Percentiles rank a stretch among this genome's conserved stretches.
Conservation (phyloP, 1,140 invertebrate species). For the Neodiprion pinetum region DNA sequence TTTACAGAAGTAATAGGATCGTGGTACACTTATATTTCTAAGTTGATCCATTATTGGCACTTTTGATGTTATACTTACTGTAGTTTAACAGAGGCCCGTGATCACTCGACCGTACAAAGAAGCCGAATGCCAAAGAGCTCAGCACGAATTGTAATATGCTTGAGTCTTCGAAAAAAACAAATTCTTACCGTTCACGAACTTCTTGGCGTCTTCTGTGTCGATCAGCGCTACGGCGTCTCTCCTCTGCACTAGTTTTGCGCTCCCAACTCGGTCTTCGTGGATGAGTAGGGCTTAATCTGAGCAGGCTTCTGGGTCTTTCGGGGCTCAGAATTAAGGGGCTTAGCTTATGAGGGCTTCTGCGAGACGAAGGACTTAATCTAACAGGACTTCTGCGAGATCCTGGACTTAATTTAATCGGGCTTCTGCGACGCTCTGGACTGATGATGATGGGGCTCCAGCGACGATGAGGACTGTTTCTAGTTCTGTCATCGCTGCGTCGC, state of each 20-base stretch:
- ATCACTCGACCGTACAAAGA: too few species aligned
- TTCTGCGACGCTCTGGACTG: slow-evolving; percentile 20
- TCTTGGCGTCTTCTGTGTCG: slow-evolving; percentile 46
- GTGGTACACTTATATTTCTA: too few species aligned
- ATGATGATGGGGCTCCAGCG: slow-evolving; percentile 30
- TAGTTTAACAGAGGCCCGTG: background rate
- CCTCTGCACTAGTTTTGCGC: slow-evolving; percentile 43
- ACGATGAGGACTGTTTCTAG: slow-evolving; percentile 41
- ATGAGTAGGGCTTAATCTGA: slow-evolving; percentile 32
- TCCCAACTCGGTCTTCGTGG: slow-evolving; percentile 44
- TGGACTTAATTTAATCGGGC: slow-evolving; percentile 27
- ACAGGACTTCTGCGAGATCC: slow-evolving; percentile 29
- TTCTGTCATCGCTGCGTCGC: slow-evolving; percentile 41
- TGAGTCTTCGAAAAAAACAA: background rate
- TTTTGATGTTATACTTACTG: background rate
- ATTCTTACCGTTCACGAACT: slow-evolving; percentile 51
- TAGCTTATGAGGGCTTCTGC: slow-evolving; percentile 34
- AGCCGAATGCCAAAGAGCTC: too few species aligned
- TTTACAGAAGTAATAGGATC: slow-evolving; percentile 3
- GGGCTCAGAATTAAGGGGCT: slow-evolving; percentile 23
- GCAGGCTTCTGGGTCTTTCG: slow-evolving; percentile 24
- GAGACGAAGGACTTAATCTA: slow-evolving; percentile 36
- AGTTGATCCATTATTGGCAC: too few species aligned
- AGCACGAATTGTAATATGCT: too few species aligned
- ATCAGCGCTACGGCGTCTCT: slow-evolving; percentile 37